Evolutionary conservation across 2,797 vertebrate genomes (phyloP).

Genomic region (Ceryle rudis): DNA sequence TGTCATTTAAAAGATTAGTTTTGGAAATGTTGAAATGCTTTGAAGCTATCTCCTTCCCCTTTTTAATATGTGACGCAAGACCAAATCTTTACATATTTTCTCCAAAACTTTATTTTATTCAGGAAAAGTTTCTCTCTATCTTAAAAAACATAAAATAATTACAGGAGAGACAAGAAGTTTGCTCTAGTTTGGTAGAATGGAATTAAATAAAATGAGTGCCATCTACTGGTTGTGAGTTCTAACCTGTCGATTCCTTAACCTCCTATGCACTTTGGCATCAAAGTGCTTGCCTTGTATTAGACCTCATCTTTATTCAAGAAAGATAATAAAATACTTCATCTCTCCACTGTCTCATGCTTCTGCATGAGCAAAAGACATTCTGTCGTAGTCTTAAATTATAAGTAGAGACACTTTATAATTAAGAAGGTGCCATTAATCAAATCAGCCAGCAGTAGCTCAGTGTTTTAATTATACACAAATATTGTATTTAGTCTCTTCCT

Average conservation of each 20-base stretch:
- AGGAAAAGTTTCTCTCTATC: background rate
- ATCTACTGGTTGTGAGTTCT: conserved; percentile 62
- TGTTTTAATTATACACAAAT: conserved; percentile 75
- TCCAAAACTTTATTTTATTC: background rate
- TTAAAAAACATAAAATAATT: background rate
- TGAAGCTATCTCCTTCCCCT: background rate
- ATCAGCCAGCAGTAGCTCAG: conserved; percentile 62
- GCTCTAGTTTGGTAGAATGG: background rate
- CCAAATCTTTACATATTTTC: background rate
- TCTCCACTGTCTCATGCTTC: conserved; percentile 43
- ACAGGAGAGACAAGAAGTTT: background rate
- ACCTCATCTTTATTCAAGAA: conserved; percentile 62
- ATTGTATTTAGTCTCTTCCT: conserved; percentile 65
- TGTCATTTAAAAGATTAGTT: background rate
- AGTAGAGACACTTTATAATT: conserved; percentile 71
- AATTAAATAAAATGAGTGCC: conserved; percentile 71
- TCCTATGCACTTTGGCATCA: conserved; percentile 27
- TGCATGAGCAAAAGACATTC: conserved; percentile 46
- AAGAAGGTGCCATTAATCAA: conserved; percentile 74
- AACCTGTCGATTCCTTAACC: conserved; percentile 13
- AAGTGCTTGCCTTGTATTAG: background rate
- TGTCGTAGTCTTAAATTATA: conserved; percentile 59
- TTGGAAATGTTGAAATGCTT: background rate
- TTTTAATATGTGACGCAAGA: background rate
- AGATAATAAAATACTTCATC: conserved; percentile 59